These are phyloP conservation scores for Spialia ferax DNA, from an alignment of 2,888 invertebrate genomes.

Conservation along the genomic window DNA sequence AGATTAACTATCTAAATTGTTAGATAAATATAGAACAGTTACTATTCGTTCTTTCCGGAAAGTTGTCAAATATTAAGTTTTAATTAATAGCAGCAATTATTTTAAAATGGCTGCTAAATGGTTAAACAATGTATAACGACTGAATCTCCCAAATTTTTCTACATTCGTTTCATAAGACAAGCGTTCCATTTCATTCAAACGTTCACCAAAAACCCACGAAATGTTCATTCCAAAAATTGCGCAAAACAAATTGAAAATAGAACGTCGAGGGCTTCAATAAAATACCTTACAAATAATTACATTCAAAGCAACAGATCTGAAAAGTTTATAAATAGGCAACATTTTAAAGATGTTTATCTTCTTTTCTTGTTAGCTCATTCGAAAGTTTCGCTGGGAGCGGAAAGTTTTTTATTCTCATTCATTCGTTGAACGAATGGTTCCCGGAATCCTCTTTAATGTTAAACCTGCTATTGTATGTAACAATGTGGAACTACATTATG, in stretches of 20 bases:
- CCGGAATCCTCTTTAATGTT: slow-evolving; percentile 27
- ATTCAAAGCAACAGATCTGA: slow-evolving; percentile 35
- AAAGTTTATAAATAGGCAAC: slow-evolving; percentile 38
- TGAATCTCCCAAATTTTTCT: background rate
- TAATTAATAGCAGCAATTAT: no score
- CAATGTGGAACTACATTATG: slow-evolving; percentile 35
- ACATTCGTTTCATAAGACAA: background rate
- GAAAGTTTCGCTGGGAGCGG: slow-evolving; percentile 29
- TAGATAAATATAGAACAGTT: background rate
- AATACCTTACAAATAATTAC: slow-evolving; percentile 35
- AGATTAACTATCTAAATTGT: no score
- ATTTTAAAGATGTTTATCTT: slow-evolving; percentile 40
- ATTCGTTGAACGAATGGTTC: slow-evolving; percentile 26
- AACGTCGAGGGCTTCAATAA: slow-evolving; percentile 4
- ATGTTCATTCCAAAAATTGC: background rate
- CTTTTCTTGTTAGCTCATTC: slow-evolving; percentile 38
- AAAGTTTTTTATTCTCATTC: slow-evolving; percentile 31
- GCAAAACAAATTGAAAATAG: slow-evolving; percentile 7
- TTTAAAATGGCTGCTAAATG: no score
- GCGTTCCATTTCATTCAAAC: slow-evolving; percentile 1
- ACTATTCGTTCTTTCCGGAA: no score
- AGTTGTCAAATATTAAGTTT: no score
- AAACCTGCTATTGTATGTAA: slow-evolving; percentile 35
- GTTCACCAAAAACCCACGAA: slow-evolving; percentile 6
- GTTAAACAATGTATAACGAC: no score